These are phyloP conservation scores for Melospiza melodia DNA, from an alignment of 2,113 vertebrate genomes.

Conservation along the genomic window DNA sequence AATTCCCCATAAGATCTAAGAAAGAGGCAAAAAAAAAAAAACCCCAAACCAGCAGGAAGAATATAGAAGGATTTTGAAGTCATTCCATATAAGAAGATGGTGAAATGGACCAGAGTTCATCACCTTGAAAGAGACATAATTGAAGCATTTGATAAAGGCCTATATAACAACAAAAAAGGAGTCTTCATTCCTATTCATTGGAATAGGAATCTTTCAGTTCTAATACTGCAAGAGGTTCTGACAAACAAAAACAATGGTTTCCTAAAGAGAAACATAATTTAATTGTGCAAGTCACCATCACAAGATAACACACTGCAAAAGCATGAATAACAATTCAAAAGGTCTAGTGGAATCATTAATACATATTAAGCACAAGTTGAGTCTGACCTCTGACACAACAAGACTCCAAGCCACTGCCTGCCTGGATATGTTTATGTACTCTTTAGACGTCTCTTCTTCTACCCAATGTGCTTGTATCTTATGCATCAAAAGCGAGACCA, in stretches of 20 bases:
- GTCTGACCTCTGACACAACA: not conserved
- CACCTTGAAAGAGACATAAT: not conserved
- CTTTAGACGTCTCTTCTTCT: not conserved
- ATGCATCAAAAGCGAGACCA: not conserved
- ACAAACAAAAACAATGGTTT: not conserved
- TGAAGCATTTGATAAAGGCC: not conserved
- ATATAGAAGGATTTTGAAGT: not conserved
- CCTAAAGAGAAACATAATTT: not conserved
- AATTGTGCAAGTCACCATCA: not conserved
- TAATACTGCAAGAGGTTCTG: not conserved
- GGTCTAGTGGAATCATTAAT: not conserved
- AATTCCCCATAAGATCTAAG: not conserved
- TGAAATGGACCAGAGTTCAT: not conserved
- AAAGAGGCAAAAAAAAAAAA: not conserved
- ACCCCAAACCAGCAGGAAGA: not conserved
- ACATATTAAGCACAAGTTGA: fast-evolving
- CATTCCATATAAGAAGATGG: not conserved
- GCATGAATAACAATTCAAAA: not conserved
- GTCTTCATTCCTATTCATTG: not conserved
- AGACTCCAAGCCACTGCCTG: not conserved
- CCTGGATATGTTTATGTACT: not conserved
- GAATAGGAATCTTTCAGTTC: not conserved
- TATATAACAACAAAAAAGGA: not conserved
- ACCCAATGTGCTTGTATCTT: not conserved
- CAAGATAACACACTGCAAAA: not conserved